These are phyloP conservation scores for Chymomyza amoena DNA, from an alignment of 2,888 invertebrate genomes.

Conservation along the genomic window DNA sequence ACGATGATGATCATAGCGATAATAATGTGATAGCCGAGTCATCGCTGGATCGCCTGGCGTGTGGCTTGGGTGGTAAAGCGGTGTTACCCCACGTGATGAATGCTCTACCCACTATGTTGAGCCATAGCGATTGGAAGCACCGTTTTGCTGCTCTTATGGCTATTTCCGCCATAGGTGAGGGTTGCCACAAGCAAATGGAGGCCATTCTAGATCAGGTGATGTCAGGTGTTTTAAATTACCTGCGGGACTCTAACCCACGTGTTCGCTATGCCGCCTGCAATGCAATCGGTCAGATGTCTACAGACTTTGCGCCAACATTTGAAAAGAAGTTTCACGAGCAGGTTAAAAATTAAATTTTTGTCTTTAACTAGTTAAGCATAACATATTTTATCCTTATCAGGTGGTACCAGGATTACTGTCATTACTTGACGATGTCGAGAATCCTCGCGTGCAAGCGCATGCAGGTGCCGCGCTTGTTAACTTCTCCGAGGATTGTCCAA, in stretches of 20 bases:
- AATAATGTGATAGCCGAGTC: constrained; percentile 98
- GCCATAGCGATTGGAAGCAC: constrained; percentile 89
- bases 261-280: constrained; percentile 97
- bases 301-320: constrained; percentile 97
- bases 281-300: constrained; percentile 98
- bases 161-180: constrained; percentile 98
- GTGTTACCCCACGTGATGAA: constrained; percentile 93
- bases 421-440: constrained; percentile 92
- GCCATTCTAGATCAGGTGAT: constrained; percentile 94
- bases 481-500: constrained; percentile 99
- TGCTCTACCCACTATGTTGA: constrained; percentile 92
- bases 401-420: constrained; percentile 94
- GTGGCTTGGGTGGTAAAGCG: constrained; percentile 94
- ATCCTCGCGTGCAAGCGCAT: constrained; percentile 93
- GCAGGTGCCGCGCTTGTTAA: constrained; percentile 98
- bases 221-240: constrained; percentile 91
- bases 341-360: constrained; percentile 43
- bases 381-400: constrained; percentile 25
- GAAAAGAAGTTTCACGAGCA: constrained; percentile 98
- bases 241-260: constrained; percentile 85
- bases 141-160: constrained; percentile 99
- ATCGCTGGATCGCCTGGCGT: constrained; percentile 97
- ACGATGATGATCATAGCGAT: constrained; percentile 96
- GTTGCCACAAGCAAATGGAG: constrained; percentile 99
- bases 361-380: background rate